Percentiles rank a stretch among this genome's conserved stretches.
phyloP scores from a whole-genome alignment of 35 echinoderm and acorn worm species.

The Eucidaris tribuloides region DNA sequence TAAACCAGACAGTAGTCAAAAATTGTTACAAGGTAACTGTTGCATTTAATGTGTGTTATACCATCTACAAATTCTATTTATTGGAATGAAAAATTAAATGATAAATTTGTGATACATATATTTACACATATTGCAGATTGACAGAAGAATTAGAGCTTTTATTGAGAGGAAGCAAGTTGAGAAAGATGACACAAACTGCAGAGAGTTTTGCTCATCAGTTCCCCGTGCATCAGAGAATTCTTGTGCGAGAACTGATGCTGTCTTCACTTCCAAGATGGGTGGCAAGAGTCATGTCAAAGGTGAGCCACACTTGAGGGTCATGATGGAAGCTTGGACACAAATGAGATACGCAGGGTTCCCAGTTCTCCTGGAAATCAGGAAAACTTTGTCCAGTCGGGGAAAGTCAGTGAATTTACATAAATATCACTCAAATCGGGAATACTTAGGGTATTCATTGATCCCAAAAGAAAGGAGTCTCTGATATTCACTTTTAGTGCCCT shows the following conservation, averaged over 20 bases:
- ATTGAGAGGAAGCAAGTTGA: constrained; percentile 83
- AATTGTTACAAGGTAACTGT: neutral
- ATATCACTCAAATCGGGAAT: neutral
- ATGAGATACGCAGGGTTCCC: neutral
- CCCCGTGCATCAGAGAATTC: neutral
- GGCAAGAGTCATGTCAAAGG: constrained; percentile 92
- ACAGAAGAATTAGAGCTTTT: constrained; percentile 82
- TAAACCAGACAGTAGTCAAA: neutral
- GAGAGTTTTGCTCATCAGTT: constrained; percentile 67
- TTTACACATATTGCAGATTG: constrained; percentile 39
- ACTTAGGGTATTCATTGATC: neutral
- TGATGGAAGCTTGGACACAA: neutral
- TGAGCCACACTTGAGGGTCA: neutral
- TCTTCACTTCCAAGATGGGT: constrained; percentile 59
- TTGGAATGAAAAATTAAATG: neutral
- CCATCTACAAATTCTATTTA: neutral
- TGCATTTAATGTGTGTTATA: neutral
- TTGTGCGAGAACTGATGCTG: constrained; percentile 85
- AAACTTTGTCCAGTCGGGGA: neutral
- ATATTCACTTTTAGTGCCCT: neutral
- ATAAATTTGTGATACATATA: neutral
- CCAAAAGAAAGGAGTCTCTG: neutral
- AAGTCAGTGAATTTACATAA: neutral
- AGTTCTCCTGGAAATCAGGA: neutral
- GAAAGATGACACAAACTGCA: constrained; percentile 66